These are phyloP conservation scores for Cirrhinus mrigala DNA, from an alignment of 2,797 vertebrate species.

Conservation along the genomic window DNA sequence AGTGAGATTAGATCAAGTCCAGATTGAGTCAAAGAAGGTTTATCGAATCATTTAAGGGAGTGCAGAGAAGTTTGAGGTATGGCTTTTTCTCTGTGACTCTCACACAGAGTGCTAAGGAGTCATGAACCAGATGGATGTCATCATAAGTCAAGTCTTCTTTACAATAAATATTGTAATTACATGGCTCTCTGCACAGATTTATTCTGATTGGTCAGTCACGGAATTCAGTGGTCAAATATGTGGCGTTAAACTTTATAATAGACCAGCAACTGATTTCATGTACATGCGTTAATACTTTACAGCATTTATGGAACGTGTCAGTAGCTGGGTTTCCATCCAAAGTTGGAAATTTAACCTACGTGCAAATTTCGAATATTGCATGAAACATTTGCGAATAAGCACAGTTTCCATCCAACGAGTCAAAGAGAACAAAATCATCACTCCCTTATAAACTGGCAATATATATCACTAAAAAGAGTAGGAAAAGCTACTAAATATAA, in stretches of 20 bases:
- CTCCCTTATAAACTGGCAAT: no score
- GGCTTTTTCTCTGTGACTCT: neutral
- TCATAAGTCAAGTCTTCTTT: slow-evolving; percentile 4
- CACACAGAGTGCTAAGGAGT: neutral
- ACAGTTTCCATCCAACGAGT: no score
- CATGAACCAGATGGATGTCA: neutral
- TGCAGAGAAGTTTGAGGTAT: neutral
- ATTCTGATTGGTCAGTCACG: neutral
- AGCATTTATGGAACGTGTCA: neutral
- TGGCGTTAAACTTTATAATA: neutral
- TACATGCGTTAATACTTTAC: neutral
- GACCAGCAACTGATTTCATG: neutral
- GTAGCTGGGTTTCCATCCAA: no score
- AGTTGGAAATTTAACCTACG: no score
- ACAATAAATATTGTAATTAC: slow-evolving; percentile 5
- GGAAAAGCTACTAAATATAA: no score
- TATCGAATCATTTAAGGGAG: neutral
- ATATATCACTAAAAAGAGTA: no score
- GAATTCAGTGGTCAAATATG: neutral
- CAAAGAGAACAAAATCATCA: no score
- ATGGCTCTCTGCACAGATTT: neutral
- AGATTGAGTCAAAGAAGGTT: slow-evolving; percentile 13
- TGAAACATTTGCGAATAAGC: no score
- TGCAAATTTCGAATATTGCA: no score
- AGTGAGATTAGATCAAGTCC: slow-evolving; percentile 7